A percentile compares a stretch with the other conserved stretches of the same genome.
Evolutionary conservation across 2,888 invertebrate genomes (phyloP).

Genomic region (Choreutis nemorana): DNA sequence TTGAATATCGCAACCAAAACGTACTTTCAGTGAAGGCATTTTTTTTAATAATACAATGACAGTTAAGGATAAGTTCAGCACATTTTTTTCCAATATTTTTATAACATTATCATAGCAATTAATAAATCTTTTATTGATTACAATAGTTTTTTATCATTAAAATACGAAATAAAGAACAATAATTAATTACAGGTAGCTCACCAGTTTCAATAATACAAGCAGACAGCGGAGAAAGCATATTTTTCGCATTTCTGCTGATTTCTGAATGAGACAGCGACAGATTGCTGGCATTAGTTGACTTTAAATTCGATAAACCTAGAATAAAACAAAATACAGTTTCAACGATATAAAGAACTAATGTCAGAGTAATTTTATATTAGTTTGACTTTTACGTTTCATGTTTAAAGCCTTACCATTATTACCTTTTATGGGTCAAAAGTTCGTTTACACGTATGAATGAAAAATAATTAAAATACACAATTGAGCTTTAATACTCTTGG

Average conservation of each 20-base stretch:
- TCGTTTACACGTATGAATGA: too few relatives aligned
- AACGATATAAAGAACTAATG: neutral
- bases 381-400: too few relatives aligned
- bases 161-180: neutral
- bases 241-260: slow-evolving; percentile 46
- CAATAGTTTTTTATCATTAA: too few relatives aligned
- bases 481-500: too few relatives aligned
- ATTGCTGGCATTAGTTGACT: slow-evolving; percentile 31
- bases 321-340: slow-evolving; percentile 8
- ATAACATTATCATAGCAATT: neutral
- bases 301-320: slow-evolving; percentile 43
- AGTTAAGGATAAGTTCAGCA: neutral
- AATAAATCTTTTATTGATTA: too few relatives aligned
- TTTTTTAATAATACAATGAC: too few relatives aligned
- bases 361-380: too few relatives aligned
- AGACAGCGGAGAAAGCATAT: slow-evolving; percentile 46
- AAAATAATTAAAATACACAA: too few relatives aligned
- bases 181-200: slow-evolving; percentile 17
- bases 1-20: neutral
- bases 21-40: too few relatives aligned
- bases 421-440: too few relatives aligned
- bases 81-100: neutral
- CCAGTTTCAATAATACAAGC: slow-evolving; percentile 75
- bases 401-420: too few relatives aligned
- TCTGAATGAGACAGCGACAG: slow-evolving; percentile 49